Conservation (phyloP, 1,140 invertebrate species). For the Drosophila pectinifera region DNA sequence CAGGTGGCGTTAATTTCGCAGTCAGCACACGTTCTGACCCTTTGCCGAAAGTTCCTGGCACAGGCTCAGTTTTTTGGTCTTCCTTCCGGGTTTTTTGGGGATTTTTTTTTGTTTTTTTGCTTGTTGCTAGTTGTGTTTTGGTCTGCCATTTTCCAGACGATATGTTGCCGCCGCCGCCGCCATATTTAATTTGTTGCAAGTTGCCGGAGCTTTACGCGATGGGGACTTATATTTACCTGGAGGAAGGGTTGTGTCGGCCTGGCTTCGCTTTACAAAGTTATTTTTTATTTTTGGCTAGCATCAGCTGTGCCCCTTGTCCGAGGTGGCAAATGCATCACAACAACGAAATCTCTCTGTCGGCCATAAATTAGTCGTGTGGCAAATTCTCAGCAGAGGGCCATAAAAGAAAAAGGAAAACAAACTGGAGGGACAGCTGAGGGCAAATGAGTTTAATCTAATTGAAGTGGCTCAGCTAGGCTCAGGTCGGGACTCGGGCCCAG, state of each 20-base stretch:
- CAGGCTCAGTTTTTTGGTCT: slow-evolving; percentile 4
- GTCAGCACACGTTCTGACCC: slow-evolving; percentile 78
- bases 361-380: slow-evolving; percentile 72
- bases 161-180: slow-evolving; percentile 66
- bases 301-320: slow-evolving; percentile 34
- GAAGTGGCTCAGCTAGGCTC: slow-evolving; percentile 56
- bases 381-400: slow-evolving; percentile 55
- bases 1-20: slow-evolving; percentile 79
- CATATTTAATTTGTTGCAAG: slow-evolving; percentile 81
- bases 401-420: slow-evolving; percentile 26
- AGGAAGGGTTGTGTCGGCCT: slow-evolving; percentile 12
- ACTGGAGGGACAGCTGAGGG: slow-evolving; percentile 9
- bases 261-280: slow-evolving; percentile 55
- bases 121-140: slow-evolving; percentile 71
- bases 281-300: slow-evolving; percentile 3
- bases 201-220: slow-evolving; percentile 17
- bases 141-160: slow-evolving; percentile 80
- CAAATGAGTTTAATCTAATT: slow-evolving; percentile 76
- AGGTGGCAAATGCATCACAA: slow-evolving; percentile 66
- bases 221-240: slow-evolving; percentile 5
- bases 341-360: slow-evolving; percentile 55
- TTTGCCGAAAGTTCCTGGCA: slow-evolving; percentile 54
- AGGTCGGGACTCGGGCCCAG: slow-evolving; percentile 32
- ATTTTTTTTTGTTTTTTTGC: slow-evolving; percentile 20
- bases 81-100: slow-evolving; percentile 8